Base-by-base conservation (phyloP, 2,888 invertebrate species). In the Schizaphis graminum region DNA sequence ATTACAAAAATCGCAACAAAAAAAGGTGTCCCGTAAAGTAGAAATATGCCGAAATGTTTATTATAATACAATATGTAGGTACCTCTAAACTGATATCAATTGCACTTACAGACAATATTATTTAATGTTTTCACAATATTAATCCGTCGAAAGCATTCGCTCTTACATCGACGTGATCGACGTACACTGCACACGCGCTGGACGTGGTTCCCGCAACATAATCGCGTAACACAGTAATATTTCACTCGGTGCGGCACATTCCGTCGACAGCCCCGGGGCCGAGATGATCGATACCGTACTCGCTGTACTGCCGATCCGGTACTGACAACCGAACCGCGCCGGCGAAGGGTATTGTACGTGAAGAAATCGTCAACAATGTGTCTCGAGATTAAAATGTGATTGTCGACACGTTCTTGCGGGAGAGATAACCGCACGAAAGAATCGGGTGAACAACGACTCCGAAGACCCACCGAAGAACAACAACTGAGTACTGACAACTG, bases 171-270 rank as follows among this genome's bases (percentile, higher is more conserved):
- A 77, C 21, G 77, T 21, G 21, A 21, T 41, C 35, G 35, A 77
- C 21, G 77, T 21, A 35, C 21, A 77, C 77, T 77, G 77, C 77
- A 21, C 77, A 35, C 77, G 77, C 35, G 77, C 35, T 35, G 21
- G 35, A 77, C 3, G 53, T 53, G 35, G 77, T 77, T 8, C 35
- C 35, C 77, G 21, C 21, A 21, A 21, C 77, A 77, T 77, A 77
- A 35, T 77, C 77, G 77, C 21, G 35, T 35, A 21, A 77, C 35
- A 41, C 77, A 2, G 77, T 2, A 77, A 77, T 77, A 77, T 24
- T 21, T 77, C 77, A 77, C 77, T 77, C 77, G 35, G 77, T 35
- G 77, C 77, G 77, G 77, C 77, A 77, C 77, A 77, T 77, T 77
- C 77, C 77, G 77, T 21, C 35, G 35, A 35, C 77, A 35, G 35